Percentiles rank a stretch among this genome's conserved stretches.
These are phyloP conservation scores for Cyaniris semiargus DNA, from an alignment of 2,888 invertebrate species.

Conservation along the genomic window DNA sequence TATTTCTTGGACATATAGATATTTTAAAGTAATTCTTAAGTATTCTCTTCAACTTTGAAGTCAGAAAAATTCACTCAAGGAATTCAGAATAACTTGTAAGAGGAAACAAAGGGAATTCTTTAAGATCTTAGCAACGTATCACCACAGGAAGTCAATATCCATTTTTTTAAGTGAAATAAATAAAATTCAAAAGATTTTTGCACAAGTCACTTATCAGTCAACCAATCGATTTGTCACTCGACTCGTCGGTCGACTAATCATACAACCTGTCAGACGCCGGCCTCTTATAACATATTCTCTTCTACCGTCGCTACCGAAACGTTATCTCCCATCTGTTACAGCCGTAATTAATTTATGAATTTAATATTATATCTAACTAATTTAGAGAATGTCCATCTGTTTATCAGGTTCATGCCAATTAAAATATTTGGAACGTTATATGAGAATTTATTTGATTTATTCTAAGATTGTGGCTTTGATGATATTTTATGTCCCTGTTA, in stretches of 20 bases:
- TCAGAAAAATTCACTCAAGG: too few relatives aligned
- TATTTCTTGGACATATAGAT: too few relatives aligned
- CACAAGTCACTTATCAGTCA: not conserved
- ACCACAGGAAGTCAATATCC: not conserved
- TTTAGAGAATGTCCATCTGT: constrained; percentile 8
- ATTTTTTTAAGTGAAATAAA: not conserved
- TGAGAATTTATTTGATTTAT: constrained; percentile 6
- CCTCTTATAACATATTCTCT: not conserved
- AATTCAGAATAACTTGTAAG: too few relatives aligned
- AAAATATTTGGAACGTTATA: constrained; percentile 8
- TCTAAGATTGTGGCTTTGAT: not conserved
- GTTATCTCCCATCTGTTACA: not conserved
- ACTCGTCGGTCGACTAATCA: not conserved
- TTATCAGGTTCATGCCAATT: constrained; percentile 6
- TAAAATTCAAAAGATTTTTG: not conserved
- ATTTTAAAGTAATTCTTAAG: too few relatives aligned
- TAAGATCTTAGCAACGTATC: not conserved
- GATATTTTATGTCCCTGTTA: not conserved
- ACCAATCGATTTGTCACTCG: not conserved
- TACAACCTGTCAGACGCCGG: not conserved
- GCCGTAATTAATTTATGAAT: constrained; percentile 8
- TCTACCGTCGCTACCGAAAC: constrained; percentile 3
- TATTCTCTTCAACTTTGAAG: too few relatives aligned
- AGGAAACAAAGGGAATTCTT: too few relatives aligned
- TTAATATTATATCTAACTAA: constrained; percentile 16